Evolutionary conservation across 2,888 invertebrate genomes (phyloP).

Genomic region (Mythimna impura): DNA sequence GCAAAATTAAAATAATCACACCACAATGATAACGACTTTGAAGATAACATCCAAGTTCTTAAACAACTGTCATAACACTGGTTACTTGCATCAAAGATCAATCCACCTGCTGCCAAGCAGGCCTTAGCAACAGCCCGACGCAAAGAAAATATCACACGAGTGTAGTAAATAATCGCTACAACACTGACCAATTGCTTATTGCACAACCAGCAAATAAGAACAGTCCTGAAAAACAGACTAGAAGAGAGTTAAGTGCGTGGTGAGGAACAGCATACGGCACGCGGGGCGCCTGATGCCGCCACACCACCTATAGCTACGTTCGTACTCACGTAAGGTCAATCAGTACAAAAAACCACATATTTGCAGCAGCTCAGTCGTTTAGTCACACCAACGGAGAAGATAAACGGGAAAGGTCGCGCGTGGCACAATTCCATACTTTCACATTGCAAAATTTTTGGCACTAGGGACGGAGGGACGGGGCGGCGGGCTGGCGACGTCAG

Average conservation of each 20-base stretch:
- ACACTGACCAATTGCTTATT: conserved; percentile 38
- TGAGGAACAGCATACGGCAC: conserved; percentile 70
- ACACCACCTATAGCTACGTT: conserved; percentile 72
- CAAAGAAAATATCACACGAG: conserved; percentile 50
- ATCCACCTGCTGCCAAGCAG: conserved; percentile 36
- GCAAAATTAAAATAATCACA: conserved; percentile 58
- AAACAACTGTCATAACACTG: conserved; percentile 53
- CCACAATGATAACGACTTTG: conserved; percentile 56
- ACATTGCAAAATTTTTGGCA: conserved; percentile 91
- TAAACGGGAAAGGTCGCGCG: conserved; percentile 87
- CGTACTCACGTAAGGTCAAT: conserved; percentile 80
- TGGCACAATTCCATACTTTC: conserved; percentile 90
- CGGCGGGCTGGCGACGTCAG: conserved; percentile 88
- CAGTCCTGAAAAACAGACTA: conserved; percentile 50
- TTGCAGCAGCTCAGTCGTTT: conserved; percentile 70
- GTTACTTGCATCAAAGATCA: conserved; percentile 19
- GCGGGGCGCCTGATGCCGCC: conserved; percentile 76
- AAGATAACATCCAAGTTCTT: conserved; percentile 50
- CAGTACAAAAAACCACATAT: conserved; percentile 78
- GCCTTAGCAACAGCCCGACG: conserved; percentile 60
- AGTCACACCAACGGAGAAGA: conserved; percentile 75
- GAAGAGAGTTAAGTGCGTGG: conserved; percentile 51
- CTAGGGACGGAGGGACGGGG: conserved; percentile 86
- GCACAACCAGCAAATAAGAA: conserved; percentile 47
- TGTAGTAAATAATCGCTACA: conserved; percentile 50